A percentile compares a stretch with the other conserved stretches of the same genome.
Conservation (phyloP, 2,113 vertebrate genomes). For the Saccopteryx leptura region DNA sequence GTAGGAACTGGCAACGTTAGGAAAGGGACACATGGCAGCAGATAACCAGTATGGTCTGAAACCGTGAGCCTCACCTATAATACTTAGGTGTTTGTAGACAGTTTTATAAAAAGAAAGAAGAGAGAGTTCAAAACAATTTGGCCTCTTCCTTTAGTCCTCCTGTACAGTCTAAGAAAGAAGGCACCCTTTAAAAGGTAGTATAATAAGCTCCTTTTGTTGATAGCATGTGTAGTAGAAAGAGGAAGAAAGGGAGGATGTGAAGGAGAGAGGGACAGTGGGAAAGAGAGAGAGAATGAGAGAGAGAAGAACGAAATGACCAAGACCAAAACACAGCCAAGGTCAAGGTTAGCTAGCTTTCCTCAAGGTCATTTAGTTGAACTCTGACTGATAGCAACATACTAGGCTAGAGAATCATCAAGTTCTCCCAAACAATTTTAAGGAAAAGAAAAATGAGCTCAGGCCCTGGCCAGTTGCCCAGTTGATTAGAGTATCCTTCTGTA, state of each 20-base stretch:
- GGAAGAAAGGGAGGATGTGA: not conserved
- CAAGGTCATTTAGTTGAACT: slow-evolving; percentile 34
- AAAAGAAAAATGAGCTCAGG: not conserved
- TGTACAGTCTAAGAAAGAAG: not conserved
- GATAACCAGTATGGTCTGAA: not conserved
- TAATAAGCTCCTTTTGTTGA: not conserved
- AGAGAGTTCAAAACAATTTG: not conserved
- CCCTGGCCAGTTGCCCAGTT: too few relatives aligned
- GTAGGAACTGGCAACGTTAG: not conserved
- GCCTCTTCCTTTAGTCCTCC: not conserved
- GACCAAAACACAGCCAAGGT: not conserved
- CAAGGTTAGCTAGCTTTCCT: not conserved
- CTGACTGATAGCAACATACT: not conserved
- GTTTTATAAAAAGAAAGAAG: not conserved
- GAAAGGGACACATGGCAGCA: not conserved
- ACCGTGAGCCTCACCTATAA: fast-evolving
- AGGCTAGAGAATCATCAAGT: not conserved
- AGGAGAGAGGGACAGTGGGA: not conserved
- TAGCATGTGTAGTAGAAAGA: not conserved
- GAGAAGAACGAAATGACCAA: not conserved
- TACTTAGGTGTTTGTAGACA: not conserved
- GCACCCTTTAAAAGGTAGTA: not conserved
- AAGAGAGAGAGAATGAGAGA: not conserved
- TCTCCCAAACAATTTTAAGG: not conserved
- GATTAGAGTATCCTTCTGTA: too few relatives aligned